Evolutionary conservation across 2,888 invertebrate species (phyloP), one percentile per base, ranked within the genome.

Genomic region (Bhutanitis thaidina): DNA sequence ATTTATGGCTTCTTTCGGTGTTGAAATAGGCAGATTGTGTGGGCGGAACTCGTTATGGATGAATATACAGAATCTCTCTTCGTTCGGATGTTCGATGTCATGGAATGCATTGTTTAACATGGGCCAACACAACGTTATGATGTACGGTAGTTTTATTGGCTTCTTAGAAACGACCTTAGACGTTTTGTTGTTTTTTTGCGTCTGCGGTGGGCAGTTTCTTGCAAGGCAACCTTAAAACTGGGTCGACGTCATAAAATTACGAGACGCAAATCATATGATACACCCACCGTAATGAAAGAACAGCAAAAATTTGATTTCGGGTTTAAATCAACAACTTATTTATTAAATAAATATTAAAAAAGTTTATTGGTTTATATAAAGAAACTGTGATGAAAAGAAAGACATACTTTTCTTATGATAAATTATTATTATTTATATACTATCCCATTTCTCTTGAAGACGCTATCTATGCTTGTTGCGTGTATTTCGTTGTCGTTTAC

Each of bases 1-100:
- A 86, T 87, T 84, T 86, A 88, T 80, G 71, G 72, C 74, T 81
- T 78, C 78, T 80, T 79, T 74, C 74, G 74, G 80, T 86, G 87
- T 85, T 77, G 88, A 85, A 87, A 89, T 78, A 76, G 74, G 55
- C 58, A 60, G 69, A 78, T 76, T 58, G 77, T 68, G 88, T 88
- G 74, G 88, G 87, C 71, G 80, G 74, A 61, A 72, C 77, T 62
- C 58, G 75, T 69, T 74, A 43, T 55, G 52, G 41, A 20, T 40
- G 43, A 39, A 16, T 43, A 34, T 47, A 40, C 34, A 47, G 58
- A 54, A 61, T 52, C 57, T 54, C 47, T 57, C 62, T 58, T 60
- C 64, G 54, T 59, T 58, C 55, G 55, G 59, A 53, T 47, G 52
- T 53, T 53, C 48, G 49, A 55, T 54, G 43, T 55, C 53, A 56